phyloP scores from a whole-genome alignment of 35 echinoderm and acorn worm genomes.

The Lytechinus pictus region DNA sequence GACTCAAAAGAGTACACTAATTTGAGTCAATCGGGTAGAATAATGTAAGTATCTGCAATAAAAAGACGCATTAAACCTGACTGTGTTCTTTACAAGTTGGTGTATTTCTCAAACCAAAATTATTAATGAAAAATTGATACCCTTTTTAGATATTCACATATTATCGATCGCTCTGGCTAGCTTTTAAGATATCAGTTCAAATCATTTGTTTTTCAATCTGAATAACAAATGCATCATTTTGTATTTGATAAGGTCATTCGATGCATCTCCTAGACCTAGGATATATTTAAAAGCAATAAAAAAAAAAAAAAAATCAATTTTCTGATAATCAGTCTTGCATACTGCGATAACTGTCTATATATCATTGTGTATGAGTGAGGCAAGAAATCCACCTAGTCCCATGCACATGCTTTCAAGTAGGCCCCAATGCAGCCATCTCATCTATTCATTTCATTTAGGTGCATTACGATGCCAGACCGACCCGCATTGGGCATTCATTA shows the following conservation, averaged over 20 bases:
- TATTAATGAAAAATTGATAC: not conserved
- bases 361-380: not conserved
- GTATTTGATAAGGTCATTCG: not conserved
- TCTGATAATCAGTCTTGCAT: not conserved
- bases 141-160: not conserved
- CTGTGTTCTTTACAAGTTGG: not conserved
- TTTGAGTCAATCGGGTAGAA: not conserved
- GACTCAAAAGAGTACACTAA: no score
- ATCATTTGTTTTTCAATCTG: no score
- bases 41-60: not conserved
- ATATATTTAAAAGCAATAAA: not conserved
- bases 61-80: not conserved
- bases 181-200: no score
- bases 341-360: not conserved
- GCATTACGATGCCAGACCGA: not conserved
- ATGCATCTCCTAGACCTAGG: not conserved
- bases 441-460: not conserved
- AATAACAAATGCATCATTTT: not conserved
- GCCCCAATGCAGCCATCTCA: not conserved
- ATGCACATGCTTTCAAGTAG: not conserved
- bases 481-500: not conserved
- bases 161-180: not conserved
- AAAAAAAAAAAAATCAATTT: not conserved
- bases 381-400: not conserved
- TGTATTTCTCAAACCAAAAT: not conserved